Conservation (phyloP, 2,888 invertebrate species). For the Napeogenes sylphis region DNA sequence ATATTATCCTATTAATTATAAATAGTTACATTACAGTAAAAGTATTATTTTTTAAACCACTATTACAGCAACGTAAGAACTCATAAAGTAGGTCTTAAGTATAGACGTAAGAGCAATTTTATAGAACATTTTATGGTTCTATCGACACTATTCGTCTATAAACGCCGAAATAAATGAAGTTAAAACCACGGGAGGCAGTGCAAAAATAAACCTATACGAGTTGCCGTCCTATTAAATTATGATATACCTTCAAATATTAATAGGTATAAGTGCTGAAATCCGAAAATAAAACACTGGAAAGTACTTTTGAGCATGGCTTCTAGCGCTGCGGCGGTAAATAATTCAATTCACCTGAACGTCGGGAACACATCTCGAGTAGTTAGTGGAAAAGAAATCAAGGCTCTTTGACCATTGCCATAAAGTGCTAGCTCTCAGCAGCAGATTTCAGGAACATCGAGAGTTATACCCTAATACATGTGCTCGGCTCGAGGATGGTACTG, state of each 20-base stretch:
- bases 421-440: constrained; percentile 38
- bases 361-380: constrained; percentile 24
- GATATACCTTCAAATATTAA: not conserved
- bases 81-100: constrained; percentile 54
- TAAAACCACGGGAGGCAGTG: constrained; percentile 34
- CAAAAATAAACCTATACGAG: constrained; percentile 24
- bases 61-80: constrained; percentile 52
- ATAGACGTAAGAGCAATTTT: constrained; percentile 59
- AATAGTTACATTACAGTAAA: not conserved
- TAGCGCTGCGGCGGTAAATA: constrained; percentile 22
- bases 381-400: constrained; percentile 32
- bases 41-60: constrained; percentile 25
- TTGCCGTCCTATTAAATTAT: not conserved
- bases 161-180: constrained; percentile 67
- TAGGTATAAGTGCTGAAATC: not conserved
- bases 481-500: constrained; percentile 46
- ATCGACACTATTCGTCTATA: constrained; percentile 64
- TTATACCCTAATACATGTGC: constrained; percentile 53
- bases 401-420: constrained; percentile 35
- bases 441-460: constrained; percentile 46
- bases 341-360: constrained; percentile 28
- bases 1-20: not conserved
- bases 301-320: constrained; percentile 3
- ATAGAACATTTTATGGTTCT: constrained; percentile 66
- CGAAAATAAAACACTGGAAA: constrained; percentile 6